Conservation (phyloP, 1,140 invertebrate species). For the Drosophila burlai region DNA sequence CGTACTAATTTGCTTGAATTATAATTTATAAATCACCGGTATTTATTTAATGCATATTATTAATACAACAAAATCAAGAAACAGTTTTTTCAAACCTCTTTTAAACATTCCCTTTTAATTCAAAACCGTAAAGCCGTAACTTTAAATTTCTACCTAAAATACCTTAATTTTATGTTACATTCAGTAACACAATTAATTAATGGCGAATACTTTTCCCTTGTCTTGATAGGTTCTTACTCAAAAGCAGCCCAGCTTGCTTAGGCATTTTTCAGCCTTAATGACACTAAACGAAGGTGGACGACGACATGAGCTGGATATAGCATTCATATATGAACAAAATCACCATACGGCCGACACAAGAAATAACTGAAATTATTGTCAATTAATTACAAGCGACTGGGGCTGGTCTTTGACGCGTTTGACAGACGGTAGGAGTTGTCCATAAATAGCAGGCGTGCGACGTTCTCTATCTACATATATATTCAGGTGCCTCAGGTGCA, state of each 20-base stretch:
- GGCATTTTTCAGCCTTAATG: slow-evolving; percentile 76
- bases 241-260: slow-evolving; percentile 48
- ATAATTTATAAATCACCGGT: not conserved
- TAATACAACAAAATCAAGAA: not conserved
- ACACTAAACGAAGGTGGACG: slow-evolving; percentile 67
- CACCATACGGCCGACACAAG: slow-evolving; percentile 46
- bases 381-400: slow-evolving; percentile 77
- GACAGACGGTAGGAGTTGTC: slow-evolving; percentile 80
- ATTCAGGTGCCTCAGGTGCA: slow-evolving; percentile 60
- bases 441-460: slow-evolving; percentile 64
- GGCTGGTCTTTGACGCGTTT: slow-evolving; percentile 75
- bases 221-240: slow-evolving; percentile 24
- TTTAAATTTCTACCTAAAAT: not conserved
- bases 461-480: slow-evolving; percentile 39
- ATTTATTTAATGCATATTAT: not conserved
- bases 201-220: not conserved
- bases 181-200: not conserved
- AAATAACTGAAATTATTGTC: slow-evolving; percentile 82
- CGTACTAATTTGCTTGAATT: not conserved
- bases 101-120: not conserved
- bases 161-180: no score
- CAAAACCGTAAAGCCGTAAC: fast-evolving
- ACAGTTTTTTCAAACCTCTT: not conserved
- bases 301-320: slow-evolving; percentile 50
- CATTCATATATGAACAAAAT: slow-evolving; percentile 28